Base-by-base conservation (phyloP, 2,888 invertebrate species). In the Aphidius colemani region DNA sequence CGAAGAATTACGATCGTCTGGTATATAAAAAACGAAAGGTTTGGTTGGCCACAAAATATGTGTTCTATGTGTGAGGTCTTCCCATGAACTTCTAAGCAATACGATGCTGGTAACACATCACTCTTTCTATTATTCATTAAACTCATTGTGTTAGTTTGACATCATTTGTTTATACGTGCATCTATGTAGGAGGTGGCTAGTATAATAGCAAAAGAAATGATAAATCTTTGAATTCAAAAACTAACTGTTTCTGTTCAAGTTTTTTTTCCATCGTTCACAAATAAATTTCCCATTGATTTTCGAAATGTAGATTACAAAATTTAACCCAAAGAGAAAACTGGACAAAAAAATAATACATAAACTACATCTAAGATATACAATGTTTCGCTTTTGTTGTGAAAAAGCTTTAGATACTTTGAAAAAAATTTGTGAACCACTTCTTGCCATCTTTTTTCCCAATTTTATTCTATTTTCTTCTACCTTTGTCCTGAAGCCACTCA, bases 1-100 rank as follows among this genome's bases (percentile, higher is more conserved):
- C 18, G 0, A 44, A 44, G 75, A 75, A 69, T 75, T 74, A 75
- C 75, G 74, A 74, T 74, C 75, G 73, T 74, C 72, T 67, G 69
- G 58, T 57, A 13, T 41, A 53, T 10, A 41, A 40, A 41, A 53
- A 30, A 45, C 9, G 30, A 57, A 46, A 45, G 48, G 30, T 57
- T 57, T 46, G 46, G 46, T 57, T 39, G 48, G 39, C 39, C 30
- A 40, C 7, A 9, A 40, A 41, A 53, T 43, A 30, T 30, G 18
- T 53, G 40, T 13, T 41, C 53, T n/a, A 53, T 40, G 43, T 53
- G 10, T 41, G 43, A 41, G 53, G 11, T 11, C 53, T 11, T 7
- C 7, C 7, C 41, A 53, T 30, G 7, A 53, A 18, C 40, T 18
- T n/a, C 40, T 43, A 40, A 3, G 11, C n/a, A 11, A 50, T 55